Evolutionary conservation across 2,113 vertebrate genomes (phyloP).

Genomic region (Circaetus gallicus): DNA sequence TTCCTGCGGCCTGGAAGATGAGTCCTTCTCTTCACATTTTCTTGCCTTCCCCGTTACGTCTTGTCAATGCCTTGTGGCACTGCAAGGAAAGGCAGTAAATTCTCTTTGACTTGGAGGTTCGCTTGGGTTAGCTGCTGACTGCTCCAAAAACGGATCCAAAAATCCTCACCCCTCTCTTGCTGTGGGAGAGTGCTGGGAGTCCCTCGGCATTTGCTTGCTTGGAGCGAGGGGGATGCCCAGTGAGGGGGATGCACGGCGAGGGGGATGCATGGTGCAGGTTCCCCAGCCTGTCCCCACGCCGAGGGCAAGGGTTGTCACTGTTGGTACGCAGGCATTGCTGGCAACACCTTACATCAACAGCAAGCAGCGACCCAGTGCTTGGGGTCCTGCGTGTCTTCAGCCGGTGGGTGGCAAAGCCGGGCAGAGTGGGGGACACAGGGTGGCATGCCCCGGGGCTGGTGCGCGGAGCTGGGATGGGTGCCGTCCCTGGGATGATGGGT

Average conservation of each 20-base stretch:
- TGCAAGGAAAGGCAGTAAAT: neutral
- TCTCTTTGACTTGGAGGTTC: neutral
- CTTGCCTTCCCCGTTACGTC: neutral
- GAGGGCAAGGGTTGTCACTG: neutral
- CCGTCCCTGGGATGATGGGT: too few relatives aligned
- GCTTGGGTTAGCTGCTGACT: neutral
- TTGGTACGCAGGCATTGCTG: neutral
- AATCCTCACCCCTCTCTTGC: neutral
- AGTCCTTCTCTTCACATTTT: slow-evolving; percentile 12
- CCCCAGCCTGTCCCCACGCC: neutral
- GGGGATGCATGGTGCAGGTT: neutral
- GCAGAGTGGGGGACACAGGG: neutral
- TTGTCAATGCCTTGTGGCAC: neutral
- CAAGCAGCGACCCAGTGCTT: neutral
- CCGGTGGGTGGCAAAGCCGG: neutral
- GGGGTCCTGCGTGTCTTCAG: neutral
- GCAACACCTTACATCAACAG: neutral
- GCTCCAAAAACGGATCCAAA: neutral
- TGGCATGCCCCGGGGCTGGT: neutral
- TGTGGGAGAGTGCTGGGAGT: neutral
- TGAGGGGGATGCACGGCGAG: neutral
- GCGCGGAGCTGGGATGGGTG: neutral
- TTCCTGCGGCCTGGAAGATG: neutral
- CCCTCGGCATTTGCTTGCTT: neutral
- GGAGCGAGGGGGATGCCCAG: neutral